Percentiles rank a stretch among this genome's conserved stretches.
Evolutionary conservation across 2,888 invertebrate species (phyloP).

Genomic region (Lasius platythorax): DNA sequence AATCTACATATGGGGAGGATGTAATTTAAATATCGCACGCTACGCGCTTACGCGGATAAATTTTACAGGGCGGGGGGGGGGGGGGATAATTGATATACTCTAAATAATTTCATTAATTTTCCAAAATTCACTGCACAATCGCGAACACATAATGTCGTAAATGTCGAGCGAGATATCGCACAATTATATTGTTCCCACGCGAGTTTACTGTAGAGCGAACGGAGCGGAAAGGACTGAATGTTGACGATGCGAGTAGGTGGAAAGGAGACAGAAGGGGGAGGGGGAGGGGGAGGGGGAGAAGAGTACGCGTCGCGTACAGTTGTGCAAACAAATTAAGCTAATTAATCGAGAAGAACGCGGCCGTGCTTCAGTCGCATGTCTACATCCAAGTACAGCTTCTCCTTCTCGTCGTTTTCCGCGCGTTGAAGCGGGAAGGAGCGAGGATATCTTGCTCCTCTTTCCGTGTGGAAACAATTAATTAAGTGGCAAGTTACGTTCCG

Average conservation of each 20-base stretch:
- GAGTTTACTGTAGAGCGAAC: constrained; percentile 14
- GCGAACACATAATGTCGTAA: constrained; percentile 62
- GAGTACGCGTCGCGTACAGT: neutral
- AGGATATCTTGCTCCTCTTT: neutral
- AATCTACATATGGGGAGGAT: neutral
- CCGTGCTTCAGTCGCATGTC: constrained; percentile 20
- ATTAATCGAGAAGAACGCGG: constrained; percentile 44
- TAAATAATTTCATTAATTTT: neutral
- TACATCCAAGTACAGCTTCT: constrained; percentile 14
- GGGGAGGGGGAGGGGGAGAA: neutral
- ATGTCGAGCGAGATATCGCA: constrained; percentile 63
- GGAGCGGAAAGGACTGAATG: neutral
- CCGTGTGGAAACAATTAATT: constrained; percentile 8
- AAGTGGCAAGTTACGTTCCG: constrained; percentile 33
- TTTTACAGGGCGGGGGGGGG: neutral
- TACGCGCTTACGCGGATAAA: neutral
- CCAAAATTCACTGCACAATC: constrained; percentile 36
- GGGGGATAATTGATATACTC: neutral
- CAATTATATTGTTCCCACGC: constrained; percentile 29
- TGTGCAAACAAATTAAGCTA: constrained; percentile 46
- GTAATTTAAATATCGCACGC: neutral
- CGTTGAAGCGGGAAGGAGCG: neutral
- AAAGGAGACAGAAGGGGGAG: too few relatives aligned
- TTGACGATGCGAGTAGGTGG: neutral
- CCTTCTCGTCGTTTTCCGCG: neutral